These are phyloP conservation scores for Netta rufina DNA, from an alignment of 2,797 vertebrate genomes.

Conservation along the genomic window DNA sequence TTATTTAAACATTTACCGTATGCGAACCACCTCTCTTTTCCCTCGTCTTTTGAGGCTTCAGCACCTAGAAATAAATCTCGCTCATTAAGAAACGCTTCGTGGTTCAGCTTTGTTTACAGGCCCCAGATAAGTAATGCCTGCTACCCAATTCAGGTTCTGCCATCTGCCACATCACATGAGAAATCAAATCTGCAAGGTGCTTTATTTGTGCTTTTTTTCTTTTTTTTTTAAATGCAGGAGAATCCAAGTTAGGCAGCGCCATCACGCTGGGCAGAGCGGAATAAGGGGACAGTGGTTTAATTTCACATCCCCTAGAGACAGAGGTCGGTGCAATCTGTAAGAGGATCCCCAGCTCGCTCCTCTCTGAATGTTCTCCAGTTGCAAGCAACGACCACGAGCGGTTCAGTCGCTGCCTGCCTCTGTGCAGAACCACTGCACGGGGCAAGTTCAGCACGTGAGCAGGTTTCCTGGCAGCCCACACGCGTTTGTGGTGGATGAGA, in stretches of 20 bases:
- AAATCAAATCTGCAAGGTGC: slow-evolving; percentile 38
- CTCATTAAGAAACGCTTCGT: not conserved
- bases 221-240: slow-evolving; percentile 3
- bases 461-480: rapidly evolving
- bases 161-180: slow-evolving; percentile 66
- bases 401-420: rapidly evolving
- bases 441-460: not conserved
- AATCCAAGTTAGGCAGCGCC: slow-evolving; percentile 41
- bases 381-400: rapidly evolving
- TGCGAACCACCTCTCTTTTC: not conserved
- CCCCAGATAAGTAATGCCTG: not conserved
- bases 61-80: not conserved
- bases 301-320: not conserved
- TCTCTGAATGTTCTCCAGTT: not conserved
- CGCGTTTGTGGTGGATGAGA: rapidly evolving
- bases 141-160: slow-evolving; percentile 47
- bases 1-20: not conserved
- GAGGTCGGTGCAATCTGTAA: not conserved
- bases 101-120: slow-evolving; percentile 20
- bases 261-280: slow-evolving; percentile 14
- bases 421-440: not conserved
- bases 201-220: not conserved
- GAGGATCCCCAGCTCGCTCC: not conserved
- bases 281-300: not conserved
- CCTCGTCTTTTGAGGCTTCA: not conserved